Evolutionary conservation across 92 coral and sea anemone genomes (phyloP).

Genomic region (Phenganax stokvisi): DNA sequence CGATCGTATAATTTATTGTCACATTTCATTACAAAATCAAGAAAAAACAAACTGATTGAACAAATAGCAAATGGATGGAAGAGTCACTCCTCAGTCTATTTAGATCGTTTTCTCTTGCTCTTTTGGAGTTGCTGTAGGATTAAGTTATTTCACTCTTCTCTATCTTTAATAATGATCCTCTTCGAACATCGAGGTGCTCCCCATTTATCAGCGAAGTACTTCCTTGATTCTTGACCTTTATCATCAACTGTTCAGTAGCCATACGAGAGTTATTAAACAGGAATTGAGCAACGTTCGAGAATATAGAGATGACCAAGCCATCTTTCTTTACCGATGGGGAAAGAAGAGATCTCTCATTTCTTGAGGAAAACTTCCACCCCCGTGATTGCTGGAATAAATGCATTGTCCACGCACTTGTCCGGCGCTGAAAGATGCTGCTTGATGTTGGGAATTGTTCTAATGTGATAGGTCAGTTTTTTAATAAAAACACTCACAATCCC

Average conservation of each 20-base stretch:
- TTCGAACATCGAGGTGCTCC: no score
- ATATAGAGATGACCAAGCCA: constrained; percentile 49
- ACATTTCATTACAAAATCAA: no score
- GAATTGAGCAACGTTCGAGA: constrained; percentile 34
- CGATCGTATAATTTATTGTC: no score
- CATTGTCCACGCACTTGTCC: constrained; percentile 31
- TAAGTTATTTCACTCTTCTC: no score
- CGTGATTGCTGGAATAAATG: constrained; percentile 41
- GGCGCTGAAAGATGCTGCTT: constrained; percentile 29
- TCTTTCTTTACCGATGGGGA: constrained; percentile 53
- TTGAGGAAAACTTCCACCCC: constrained; percentile 46
- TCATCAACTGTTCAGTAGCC: constrained; percentile 44
- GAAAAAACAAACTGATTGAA: no score
- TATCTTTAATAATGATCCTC: no score
- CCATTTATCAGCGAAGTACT: no score
- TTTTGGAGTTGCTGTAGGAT: no score
- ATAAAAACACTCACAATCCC: no score
- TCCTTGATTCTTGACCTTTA: constrained; percentile 16
- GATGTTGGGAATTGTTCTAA: constrained; percentile 45
- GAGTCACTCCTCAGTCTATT: no score
- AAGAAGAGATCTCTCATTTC: constrained; percentile 45
- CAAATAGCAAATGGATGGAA: no score
- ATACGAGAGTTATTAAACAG: constrained; percentile 46
- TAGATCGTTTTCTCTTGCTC: no score
- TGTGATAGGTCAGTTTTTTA: constrained; percentile 41